These are phyloP conservation scores for Lamproptera curius DNA, from an alignment of 2,888 invertebrate genomes.

Conservation along the genomic window DNA sequence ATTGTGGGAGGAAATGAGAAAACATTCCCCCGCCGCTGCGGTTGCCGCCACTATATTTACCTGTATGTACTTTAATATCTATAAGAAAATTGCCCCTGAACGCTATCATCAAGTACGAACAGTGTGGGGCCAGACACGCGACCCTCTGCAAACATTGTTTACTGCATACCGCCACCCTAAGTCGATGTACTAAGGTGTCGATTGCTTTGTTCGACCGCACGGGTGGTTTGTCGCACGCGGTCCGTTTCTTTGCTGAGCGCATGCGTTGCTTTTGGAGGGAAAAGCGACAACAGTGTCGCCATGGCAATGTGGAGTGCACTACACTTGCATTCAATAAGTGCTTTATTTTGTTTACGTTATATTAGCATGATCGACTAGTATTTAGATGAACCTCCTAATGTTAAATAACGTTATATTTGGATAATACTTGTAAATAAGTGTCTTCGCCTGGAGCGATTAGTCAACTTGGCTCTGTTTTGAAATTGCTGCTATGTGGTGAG, in stretches of 20 bases:
- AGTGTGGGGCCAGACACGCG: constrained; percentile 54
- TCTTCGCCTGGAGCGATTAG: constrained; percentile 49
- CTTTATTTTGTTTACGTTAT: no score
- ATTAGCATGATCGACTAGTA: no score
- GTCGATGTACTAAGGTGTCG: constrained; percentile 29
- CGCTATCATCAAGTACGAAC: constrained; percentile 52
- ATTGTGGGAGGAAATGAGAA: constrained; percentile 49
- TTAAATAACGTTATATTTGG: no score
- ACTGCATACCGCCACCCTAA: constrained; percentile 20
- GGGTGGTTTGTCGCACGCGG: constrained; percentile 19
- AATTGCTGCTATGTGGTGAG: constrained; percentile 38
- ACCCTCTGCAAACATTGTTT: constrained; percentile 30
- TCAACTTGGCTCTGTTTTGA: constrained; percentile 35
- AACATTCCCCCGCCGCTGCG: constrained; percentile 38
- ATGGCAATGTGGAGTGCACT: constrained; percentile 58
- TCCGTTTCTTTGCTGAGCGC: constrained; percentile 16
- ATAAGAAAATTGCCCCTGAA: constrained; percentile 64
- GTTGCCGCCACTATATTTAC: constrained; percentile 30
- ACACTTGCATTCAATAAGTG: constrained; percentile 31
- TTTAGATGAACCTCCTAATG: no score
- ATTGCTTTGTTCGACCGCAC: constrained; percentile 26
- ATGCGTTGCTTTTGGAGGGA: constrained; percentile 71
- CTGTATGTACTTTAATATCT: constrained; percentile 46
- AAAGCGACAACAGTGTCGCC: constrained; percentile 59
- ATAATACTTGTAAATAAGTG: no score